Evolutionary conservation across 2,113 vertebrate species (phyloP).

Genomic region (Callithrix jacchus): DNA sequence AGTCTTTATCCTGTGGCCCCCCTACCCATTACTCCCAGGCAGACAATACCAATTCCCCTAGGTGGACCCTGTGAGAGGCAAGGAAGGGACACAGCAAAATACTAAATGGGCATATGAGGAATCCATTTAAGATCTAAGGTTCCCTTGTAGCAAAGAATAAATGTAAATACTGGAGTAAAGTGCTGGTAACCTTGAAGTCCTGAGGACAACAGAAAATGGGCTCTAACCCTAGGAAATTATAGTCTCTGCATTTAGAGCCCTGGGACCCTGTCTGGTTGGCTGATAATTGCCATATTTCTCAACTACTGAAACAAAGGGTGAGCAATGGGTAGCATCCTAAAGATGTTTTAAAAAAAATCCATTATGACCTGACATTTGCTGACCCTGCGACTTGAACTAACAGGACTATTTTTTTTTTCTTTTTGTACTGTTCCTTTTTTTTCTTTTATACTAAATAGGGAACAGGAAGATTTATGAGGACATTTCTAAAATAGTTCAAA

Average conservation of each 20-base stretch:
- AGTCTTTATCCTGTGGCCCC: background rate
- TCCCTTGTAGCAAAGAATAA: background rate
- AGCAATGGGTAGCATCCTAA: background rate
- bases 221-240: conserved; percentile 58
- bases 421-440: background rate
- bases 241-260: background rate
- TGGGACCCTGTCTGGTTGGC: background rate
- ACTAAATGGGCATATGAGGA: background rate
- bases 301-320: background rate
- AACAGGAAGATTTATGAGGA: background rate
- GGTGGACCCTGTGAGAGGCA: background rate
- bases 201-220: background rate
- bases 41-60: background rate
- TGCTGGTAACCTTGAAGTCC: background rate
- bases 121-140: background rate
- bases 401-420: background rate
- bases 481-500: background rate
- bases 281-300: conserved; percentile 42
- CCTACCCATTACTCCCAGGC: fast-evolving
- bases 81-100: background rate
- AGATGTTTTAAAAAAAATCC: conserved; percentile 30
- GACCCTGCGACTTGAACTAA: background rate
- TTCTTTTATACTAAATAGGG: background rate
- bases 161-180: conserved; percentile 29
- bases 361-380: background rate